These are phyloP conservation scores for Cariama cristata DNA, from an alignment of 2,113 vertebrate species.

Conservation along the genomic window DNA sequence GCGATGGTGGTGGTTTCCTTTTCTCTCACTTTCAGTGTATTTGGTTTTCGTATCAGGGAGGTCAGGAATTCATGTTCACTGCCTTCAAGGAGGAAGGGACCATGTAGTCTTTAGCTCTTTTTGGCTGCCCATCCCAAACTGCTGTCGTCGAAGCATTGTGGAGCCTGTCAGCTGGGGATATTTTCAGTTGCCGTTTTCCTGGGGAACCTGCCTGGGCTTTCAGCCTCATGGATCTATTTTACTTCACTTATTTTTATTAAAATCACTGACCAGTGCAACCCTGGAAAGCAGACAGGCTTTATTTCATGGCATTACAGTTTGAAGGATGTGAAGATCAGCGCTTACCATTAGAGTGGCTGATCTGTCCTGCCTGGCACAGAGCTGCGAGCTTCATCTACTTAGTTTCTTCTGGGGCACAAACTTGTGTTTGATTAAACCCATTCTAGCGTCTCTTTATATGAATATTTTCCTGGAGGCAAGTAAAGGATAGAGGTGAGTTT, in stretches of 20 bases:
- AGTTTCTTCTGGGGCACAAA: neutral
- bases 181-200: neutral
- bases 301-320: neutral
- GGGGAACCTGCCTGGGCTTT: neutral
- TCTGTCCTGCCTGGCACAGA: neutral
- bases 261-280: neutral
- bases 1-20: constrained; percentile 36
- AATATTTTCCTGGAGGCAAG: neutral
- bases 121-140: neutral
- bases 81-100: neutral
- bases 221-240: neutral
- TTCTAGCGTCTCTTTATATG: neutral
- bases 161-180: neutral
- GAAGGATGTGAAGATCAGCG: neutral
- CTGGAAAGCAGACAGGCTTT: neutral
- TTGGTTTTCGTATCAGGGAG: constrained; percentile 30
- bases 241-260: constrained; percentile 21
- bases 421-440: neutral
- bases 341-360: neutral
- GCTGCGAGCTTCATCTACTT: neutral
- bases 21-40: neutral
- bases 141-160: neutral
- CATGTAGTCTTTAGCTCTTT: neutral
- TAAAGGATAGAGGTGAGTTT: neutral
- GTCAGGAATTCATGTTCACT: constrained; percentile 31